Base-by-base conservation (phyloP, 2,797 vertebrate genomes). In the Rhinophrynus dorsalis region DNA sequence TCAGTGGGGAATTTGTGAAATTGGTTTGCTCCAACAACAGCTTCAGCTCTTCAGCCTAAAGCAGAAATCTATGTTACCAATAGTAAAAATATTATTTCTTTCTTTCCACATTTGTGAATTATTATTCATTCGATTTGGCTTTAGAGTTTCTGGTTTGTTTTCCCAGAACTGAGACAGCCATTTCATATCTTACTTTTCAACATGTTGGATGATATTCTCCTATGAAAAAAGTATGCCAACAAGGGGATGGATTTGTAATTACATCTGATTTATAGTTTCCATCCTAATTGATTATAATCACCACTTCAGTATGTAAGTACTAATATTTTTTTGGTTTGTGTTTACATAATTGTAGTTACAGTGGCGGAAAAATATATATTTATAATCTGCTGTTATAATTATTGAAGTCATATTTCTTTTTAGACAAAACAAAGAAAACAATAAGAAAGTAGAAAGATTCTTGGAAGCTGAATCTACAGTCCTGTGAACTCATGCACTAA, bases 351-450 rank as follows among this genome's bases (percentile, higher is more conserved):
- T 62, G 42, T 12, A 21, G 47, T 45, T 20, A 24, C 47, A 62
- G 59, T 21, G 38, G n/a, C 42, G 13, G 38, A 8, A 45, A n/a
- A 45, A 42, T 37, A 32, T n/a, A n/a, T 32, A 32, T 51, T 26
- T 61, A 45, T 35, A 47, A 24, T 17, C 9, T 47, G 42, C 50
- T 27, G 33, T 30, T 37, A 18, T 38, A 29, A 59, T 59, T 55
- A 23, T 37, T 52, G 58, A 55, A 18, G 56, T 70, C 45, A 17
- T 6, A 61, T 70, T 70, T 38, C 65, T 35, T 48, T 33, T 10
- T n/a, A n/a, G n/a, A n/a, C n/a, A n/a, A n/a, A n/a, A n/a, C n/a
- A n/a, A n/a, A n/a, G n/a, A n/a, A n/a, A n/a, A n/a, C n/a, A n/a
- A n/a, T n/a, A n/a, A n/a, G n/a, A n/a, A n/a, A n/a, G n/a, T n/a